Evolutionary conservation across 1,140 invertebrate genomes (phyloP), one percentile per base, ranked within the genome.

Genomic region (Saccostrea glomerata): DNA sequence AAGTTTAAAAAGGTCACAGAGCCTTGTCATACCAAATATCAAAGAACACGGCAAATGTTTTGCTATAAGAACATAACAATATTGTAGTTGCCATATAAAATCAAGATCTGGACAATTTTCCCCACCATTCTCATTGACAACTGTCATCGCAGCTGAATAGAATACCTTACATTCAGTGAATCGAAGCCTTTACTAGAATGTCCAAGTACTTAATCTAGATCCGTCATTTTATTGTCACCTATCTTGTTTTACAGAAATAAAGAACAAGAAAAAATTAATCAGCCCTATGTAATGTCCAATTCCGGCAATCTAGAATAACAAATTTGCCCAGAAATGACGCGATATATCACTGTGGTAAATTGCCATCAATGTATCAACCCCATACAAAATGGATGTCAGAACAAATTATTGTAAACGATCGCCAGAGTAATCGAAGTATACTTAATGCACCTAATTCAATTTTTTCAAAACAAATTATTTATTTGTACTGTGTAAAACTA

Each of bases 231-330:
- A 77, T 77, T 77, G 70, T 40, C 70, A 77, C 70, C 70, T 77
- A 77, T 77, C 70, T 77, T 77, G 70, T 77, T 77, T 77, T 77
- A 77, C 70, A 25, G 70, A 36, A 23, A 77, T 77, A 77, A 77
- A 77, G 23, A 77, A 77, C 70, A 77, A 77, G 70, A 77, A 77
- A 77, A 77, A 77, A 77, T 77, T 77, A 77, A 77, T 77, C 70
- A 77, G 25, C 13, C 23, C 70, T 77, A 77, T 77, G 70, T 77
- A 77, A 77, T 77, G 70, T 77, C 70, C 70, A 77, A 77, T 77
- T 25, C 25, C 4, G 13, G 25, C 70, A 77, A 77, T 77, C 70
- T 77, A 77, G 70, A 77, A 77, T 77, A 77, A 77, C 70, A 77
- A 77, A 77, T 77, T 77, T 77, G 70, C 70, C 60, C 70, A 77